Evolutionary conservation across 1,140 invertebrate genomes (phyloP).

Genomic region (Cydia fagiglandana): DNA sequence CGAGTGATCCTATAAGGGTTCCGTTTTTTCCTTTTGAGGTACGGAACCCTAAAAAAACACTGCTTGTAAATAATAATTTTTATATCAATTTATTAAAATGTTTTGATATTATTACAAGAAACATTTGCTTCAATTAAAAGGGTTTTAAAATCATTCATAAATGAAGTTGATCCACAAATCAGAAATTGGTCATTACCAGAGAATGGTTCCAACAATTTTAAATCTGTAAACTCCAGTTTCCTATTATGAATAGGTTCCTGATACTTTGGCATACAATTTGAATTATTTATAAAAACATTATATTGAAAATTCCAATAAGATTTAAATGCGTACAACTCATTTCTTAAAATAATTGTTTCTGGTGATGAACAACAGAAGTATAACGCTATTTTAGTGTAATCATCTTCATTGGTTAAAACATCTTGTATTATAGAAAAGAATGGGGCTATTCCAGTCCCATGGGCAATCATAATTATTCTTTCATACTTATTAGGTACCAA

Average conservation of each 20-base stretch:
- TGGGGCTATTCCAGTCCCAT: slow-evolving; percentile 86
- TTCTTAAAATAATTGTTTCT: slow-evolving; percentile 80
- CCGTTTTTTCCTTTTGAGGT: too few species aligned
- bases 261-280: slow-evolving; percentile 52
- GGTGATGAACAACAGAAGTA: slow-evolving; percentile 80
- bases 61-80: too few species aligned
- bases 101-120: slow-evolving; percentile 46
- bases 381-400: slow-evolving; percentile 81
- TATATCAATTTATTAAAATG: slow-evolving; percentile 47
- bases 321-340: slow-evolving; percentile 79
- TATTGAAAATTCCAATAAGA: slow-evolving; percentile 85
- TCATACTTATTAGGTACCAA: slow-evolving; percentile 75
- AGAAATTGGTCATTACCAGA: slow-evolving; percentile 53
- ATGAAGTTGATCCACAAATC: slow-evolving; percentile 63
- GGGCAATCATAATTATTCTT: slow-evolving; percentile 82
- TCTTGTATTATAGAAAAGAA: slow-evolving; percentile 81
- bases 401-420: slow-evolving; percentile 82
- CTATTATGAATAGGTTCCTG: slow-evolving; percentile 58
- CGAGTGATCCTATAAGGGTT: too few species aligned
- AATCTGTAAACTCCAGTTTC: slow-evolving; percentile 48
- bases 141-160: slow-evolving; percentile 53
- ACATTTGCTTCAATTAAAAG: slow-evolving; percentile 43
- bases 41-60: too few species aligned
- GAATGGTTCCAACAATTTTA: slow-evolving; percentile 45
- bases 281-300: slow-evolving; percentile 77